Conservation (phyloP, 2,113 vertebrate genomes). For the Ochotona princeps region DNA sequence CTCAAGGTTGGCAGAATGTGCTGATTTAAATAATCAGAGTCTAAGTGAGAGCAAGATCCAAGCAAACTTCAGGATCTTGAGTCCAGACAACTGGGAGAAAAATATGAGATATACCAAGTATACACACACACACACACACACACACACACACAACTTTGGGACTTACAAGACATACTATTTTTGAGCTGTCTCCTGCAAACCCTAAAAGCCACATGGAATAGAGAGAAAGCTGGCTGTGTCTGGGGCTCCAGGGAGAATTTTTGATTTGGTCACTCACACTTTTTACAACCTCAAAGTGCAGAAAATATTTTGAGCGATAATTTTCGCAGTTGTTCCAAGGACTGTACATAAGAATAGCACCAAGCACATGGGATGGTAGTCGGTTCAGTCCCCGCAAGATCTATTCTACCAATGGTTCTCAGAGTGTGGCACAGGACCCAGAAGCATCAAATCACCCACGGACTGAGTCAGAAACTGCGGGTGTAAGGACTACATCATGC, state of each 20-base stretch:
- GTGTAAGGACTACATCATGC: accelerated
- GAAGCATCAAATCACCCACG: not conserved
- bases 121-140: too few species aligned
- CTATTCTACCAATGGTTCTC: accelerated
- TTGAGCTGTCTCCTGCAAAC: not conserved
- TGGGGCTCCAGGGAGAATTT: not conserved
- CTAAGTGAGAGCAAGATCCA: not conserved
- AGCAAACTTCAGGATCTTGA: not conserved
- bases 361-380: not conserved
- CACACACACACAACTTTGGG: too few species aligned
- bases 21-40: not conserved
- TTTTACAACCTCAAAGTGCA: not conserved
- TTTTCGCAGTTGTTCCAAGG: not conserved
- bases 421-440: not conserved
- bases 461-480: not conserved
- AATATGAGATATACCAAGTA: not conserved
- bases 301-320: too few species aligned
- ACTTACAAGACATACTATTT: not conserved
- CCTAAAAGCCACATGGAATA: too few species aligned
- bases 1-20: not conserved
- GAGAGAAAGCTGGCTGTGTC: not conserved
- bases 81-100: not conserved
- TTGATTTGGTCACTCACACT: too few species aligned
- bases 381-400: not conserved
- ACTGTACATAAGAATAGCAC: not conserved